Conservation (phyloP, 2,113 vertebrate species). For the Thryonomys swinderianus region DNA sequence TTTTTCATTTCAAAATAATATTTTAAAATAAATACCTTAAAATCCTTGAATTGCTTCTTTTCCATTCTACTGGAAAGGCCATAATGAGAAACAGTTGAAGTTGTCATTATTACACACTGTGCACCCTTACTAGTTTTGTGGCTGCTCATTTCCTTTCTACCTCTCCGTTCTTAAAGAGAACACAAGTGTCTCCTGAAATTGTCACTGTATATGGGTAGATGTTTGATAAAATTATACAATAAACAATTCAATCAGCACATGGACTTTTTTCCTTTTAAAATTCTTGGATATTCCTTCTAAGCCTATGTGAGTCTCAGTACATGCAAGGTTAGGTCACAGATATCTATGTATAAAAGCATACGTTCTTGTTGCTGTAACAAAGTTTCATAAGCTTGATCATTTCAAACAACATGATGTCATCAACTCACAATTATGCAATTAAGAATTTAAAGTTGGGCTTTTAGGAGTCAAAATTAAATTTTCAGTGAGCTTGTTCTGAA, state of each 20-base stretch:
- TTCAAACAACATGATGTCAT: neutral
- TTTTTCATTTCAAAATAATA: neutral
- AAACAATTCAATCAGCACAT: neutral
- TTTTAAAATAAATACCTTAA: neutral
- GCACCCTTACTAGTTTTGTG: neutral
- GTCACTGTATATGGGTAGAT: neutral
- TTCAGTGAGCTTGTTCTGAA: neutral
- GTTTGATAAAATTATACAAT: neutral
- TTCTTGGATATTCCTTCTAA: neutral
- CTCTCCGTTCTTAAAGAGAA: neutral
- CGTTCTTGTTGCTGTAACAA: neutral
- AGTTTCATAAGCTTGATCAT: neutral
- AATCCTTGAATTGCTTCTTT: rapidly evolving
- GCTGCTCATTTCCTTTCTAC: neutral
- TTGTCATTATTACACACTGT: neutral
- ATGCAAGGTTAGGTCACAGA: neutral
- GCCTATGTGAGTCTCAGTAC: neutral
- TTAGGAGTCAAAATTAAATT: neutral
- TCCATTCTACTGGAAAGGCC: neutral
- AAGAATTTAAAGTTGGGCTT: neutral
- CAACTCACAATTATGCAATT: neutral
- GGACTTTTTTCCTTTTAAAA: neutral
- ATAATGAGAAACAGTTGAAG: neutral
- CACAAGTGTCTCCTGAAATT: neutral
- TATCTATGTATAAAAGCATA: neutral